Evolutionary conservation across 2,113 vertebrate species (phyloP).

Genomic region (Clinocottus analis): DNA sequence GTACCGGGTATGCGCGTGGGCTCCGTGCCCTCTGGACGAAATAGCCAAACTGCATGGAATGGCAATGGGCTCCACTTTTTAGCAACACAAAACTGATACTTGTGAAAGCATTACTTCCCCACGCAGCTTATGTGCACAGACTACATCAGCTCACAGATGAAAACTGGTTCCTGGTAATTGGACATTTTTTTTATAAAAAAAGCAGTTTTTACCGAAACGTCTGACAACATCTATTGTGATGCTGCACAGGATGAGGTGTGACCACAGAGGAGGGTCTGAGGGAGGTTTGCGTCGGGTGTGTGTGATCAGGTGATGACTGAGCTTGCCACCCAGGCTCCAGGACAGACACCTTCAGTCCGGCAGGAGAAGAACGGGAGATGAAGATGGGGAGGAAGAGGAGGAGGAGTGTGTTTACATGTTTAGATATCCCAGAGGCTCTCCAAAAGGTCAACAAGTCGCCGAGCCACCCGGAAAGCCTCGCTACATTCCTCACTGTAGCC

Average conservation of each 20-base stretch:
- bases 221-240: background rate
- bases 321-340: conserved; percentile 55
- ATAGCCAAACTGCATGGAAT: background rate
- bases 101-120: background rate
- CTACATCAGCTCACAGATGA: background rate
- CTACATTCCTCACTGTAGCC: conserved; percentile 72
- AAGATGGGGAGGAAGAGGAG: conserved; percentile 31
- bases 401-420: conserved; percentile 83
- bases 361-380: conserved; percentile 27
- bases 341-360: conserved; percentile 21
- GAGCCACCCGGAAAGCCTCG: conserved; percentile 50
- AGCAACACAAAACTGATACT: background rate
- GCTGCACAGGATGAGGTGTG: conserved; percentile 1
- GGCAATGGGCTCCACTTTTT: background rate
- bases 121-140: background rate
- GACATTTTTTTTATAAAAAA: too few relatives aligned
- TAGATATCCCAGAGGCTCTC: conserved; percentile 86
- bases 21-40: background rate
- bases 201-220: background rate
- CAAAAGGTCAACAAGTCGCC: conserved; percentile 89
- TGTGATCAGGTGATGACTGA: conserved; percentile 61
- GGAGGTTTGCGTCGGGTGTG: conserved; percentile 7
- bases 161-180: background rate
- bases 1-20: background rate
- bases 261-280: background rate